Evolutionary conservation across 2,888 invertebrate species (phyloP).

Genomic region (Lamproptera curius): DNA sequence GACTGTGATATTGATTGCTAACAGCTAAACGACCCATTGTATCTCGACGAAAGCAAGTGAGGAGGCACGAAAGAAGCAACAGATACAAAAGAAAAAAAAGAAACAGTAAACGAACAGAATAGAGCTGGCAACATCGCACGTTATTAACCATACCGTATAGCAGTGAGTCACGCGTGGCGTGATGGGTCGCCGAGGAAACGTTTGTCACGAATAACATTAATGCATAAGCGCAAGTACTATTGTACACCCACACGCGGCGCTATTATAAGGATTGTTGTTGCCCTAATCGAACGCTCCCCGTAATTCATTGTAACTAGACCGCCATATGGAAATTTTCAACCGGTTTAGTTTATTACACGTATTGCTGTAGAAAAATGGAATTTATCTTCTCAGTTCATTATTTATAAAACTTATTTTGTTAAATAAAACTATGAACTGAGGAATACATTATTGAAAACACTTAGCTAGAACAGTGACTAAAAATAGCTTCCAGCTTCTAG

Average conservation of each 20-base stretch:
- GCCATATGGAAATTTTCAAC: constrained; percentile 6
- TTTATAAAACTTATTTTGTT: no score
- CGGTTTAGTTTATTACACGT: not conserved
- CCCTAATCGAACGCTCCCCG: constrained; percentile 20
- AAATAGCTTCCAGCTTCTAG: no score
- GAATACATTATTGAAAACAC: no score
- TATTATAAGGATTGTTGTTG: constrained; percentile 29
- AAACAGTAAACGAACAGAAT: constrained; percentile 27
- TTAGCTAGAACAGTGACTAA: no score
- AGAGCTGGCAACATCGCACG: constrained; percentile 45
- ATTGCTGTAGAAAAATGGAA: no score
- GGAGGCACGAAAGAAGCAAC: constrained; percentile 27
- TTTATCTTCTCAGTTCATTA: no score
- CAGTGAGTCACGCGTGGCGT: constrained; percentile 57
- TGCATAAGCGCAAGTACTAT: constrained; percentile 26
- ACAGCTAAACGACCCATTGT: constrained; percentile 14
- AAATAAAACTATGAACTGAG: no score
- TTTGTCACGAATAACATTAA: constrained; percentile 56
- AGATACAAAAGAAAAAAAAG: constrained; percentile 33
- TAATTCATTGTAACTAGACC: constrained; percentile 1
- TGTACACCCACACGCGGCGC: constrained; percentile 33
- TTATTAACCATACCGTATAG: constrained; percentile 48
- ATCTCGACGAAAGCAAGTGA: constrained; percentile 26
- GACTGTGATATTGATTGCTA: constrained; percentile 6
- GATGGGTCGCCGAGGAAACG: constrained; percentile 51